A percentile compares a stretch with the other conserved stretches of the same genome.
Evolutionary conservation across 2,888 invertebrate genomes (phyloP).

Genomic region (Neuroscelio doddi): DNA sequence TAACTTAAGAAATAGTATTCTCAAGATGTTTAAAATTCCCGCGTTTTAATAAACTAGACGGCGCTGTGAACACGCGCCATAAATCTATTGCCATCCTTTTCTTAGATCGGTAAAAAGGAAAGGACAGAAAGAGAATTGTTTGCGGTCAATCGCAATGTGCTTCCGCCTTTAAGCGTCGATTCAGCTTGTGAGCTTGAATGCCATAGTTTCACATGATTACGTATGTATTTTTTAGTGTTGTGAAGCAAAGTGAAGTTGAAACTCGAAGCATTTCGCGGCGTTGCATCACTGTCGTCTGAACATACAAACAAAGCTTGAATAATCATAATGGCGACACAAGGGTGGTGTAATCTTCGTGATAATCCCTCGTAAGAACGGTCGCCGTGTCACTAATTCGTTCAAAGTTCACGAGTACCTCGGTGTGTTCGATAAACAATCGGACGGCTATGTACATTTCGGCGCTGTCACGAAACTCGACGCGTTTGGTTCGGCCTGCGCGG

Average conservation of each 20-base stretch:
- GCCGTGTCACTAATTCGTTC: constrained; percentile 6
- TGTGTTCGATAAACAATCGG: constrained; percentile 14
- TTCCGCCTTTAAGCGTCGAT: too few relatives aligned
- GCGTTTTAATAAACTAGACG: too few relatives aligned
- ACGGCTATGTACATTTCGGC: constrained; percentile 13
- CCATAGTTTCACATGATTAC: too few relatives aligned
- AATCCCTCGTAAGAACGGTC: constrained; percentile 6
- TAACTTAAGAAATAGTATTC: too few relatives aligned
- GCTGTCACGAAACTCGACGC: constrained; percentile 4
- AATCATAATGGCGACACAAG: constrained; percentile 5
- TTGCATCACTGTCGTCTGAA: constrained; percentile 5
- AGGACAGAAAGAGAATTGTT: too few relatives aligned
- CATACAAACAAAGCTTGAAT: constrained; percentile 4
- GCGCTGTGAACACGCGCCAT: too few relatives aligned
- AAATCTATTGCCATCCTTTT: too few relatives aligned
- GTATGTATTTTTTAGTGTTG: neutral
- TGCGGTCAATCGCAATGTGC: too few relatives aligned
- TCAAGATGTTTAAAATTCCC: too few relatives aligned
- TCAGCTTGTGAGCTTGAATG: too few relatives aligned
- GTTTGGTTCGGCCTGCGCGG: constrained; percentile 15
- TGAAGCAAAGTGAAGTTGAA: neutral
- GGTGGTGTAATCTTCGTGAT: constrained; percentile 9
- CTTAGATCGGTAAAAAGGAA: too few relatives aligned
- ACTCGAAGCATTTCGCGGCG: neutral
- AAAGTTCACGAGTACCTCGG: constrained; percentile 1